These are phyloP conservation scores for Pollenia angustigena DNA, from an alignment of 2,888 invertebrate species.

Conservation along the genomic window DNA sequence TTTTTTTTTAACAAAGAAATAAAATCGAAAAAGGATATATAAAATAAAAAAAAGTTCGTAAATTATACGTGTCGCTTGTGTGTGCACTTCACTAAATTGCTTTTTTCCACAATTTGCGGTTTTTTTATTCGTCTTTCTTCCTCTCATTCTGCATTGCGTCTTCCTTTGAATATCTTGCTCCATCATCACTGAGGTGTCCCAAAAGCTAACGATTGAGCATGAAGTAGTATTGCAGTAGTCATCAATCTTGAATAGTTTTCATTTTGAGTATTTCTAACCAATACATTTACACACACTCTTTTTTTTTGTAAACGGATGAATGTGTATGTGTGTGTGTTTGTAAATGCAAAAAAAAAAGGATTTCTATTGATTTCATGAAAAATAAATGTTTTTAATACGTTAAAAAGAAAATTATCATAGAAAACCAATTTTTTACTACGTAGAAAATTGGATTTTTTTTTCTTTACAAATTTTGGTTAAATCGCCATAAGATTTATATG, in stretches of 20 bases:
- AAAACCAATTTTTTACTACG: constrained; percentile 60
- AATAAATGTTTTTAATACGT: constrained; percentile 54
- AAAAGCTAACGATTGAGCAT: constrained; percentile 3
- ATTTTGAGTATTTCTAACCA: constrained; percentile 44
- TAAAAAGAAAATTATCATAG: constrained; percentile 65
- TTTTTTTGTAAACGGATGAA: not conserved
- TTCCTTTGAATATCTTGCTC: not conserved
- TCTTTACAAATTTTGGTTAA: constrained; percentile 16
- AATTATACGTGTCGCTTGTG: constrained; percentile 42
- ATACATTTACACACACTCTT: not conserved
- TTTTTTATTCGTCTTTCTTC: constrained; percentile 26
- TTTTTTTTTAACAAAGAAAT: not conserved
- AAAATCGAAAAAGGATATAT: not conserved
- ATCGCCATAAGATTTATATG: constrained; percentile 58
- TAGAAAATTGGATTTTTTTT: constrained; percentile 39
- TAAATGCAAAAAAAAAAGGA: constrained; percentile 32
- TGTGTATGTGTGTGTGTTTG: not conserved
- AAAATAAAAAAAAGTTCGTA: constrained; percentile 4
- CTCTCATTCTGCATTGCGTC: not conserved
- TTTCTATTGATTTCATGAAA: constrained; percentile 56
- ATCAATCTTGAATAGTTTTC: constrained; percentile 72
- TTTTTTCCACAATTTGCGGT: constrained; percentile 68
- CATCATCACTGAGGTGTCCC: constrained; percentile 38
- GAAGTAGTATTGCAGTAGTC: constrained; percentile 69
- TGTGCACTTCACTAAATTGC: constrained; percentile 69